Conservation (phyloP, 2,888 invertebrate genomes). For the Tetramorium bicarinatum region DNA sequence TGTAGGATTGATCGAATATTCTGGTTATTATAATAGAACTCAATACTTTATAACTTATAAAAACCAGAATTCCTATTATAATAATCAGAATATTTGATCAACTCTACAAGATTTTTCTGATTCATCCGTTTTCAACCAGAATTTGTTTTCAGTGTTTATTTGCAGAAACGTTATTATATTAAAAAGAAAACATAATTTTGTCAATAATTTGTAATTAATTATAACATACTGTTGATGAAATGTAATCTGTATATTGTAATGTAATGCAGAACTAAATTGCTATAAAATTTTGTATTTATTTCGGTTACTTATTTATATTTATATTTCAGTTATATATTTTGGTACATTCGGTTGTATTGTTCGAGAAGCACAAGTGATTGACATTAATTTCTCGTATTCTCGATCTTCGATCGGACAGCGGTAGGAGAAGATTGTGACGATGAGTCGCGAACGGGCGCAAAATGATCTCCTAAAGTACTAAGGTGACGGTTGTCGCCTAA, state of each 20-base stretch:
- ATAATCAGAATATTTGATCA: no score
- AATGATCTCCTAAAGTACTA: background rate
- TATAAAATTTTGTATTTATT: background rate
- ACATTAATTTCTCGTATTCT: background rate
- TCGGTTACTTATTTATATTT: no score
- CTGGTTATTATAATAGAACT: no score
- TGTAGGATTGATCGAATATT: no score
- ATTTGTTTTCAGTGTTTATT: background rate
- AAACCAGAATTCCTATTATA: no score
- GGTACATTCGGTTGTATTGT: background rate
- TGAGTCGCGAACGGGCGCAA: background rate
- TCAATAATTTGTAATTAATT: conserved; percentile 1
- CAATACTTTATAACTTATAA: no score
- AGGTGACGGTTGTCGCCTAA: conserved; percentile 46
- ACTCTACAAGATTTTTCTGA: no score
- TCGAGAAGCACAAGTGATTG: background rate
- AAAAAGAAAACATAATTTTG: background rate
- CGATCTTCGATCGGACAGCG: background rate
- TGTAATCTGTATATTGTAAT: background rate
- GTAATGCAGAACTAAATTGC: background rate
- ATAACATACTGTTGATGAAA: background rate
- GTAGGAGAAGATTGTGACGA: background rate
- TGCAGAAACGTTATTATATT: background rate
- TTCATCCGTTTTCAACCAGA: no score
- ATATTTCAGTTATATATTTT: no score